phyloP scores from a whole-genome alignment of 2,888 invertebrate species.

The Leistus spinibarbis region DNA sequence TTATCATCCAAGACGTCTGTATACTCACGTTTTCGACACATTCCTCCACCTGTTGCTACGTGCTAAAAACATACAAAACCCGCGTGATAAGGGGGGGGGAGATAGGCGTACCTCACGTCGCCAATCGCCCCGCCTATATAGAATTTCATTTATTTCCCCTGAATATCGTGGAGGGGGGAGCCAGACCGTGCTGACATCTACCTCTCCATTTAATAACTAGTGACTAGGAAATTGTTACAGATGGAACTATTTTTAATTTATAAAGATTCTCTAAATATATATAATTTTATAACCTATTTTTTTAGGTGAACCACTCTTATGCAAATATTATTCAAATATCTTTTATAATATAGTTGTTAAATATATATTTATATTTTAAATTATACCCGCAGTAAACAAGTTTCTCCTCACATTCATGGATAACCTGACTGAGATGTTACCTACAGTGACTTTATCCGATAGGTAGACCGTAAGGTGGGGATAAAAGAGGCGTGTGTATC shows the following conservation, averaged over 20 bases:
- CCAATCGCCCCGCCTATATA: conserved; percentile 9
- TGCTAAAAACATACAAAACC: not conserved
- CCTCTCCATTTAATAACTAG: not conserved
- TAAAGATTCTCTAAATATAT: conserved; percentile 1
- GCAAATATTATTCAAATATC: not conserved
- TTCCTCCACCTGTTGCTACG: conserved; percentile 30
- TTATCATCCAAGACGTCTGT: conserved; percentile 24
- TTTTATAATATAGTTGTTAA: not conserved
- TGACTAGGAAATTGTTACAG: not conserved
- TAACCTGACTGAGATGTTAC: conserved; percentile 30
- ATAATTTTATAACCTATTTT: not conserved
- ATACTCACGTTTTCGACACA: conserved; percentile 36
- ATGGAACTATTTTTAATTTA: no score
- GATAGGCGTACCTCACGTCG: conserved; percentile 13
- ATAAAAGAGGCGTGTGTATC: conserved; percentile 23
- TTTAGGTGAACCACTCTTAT: not conserved
- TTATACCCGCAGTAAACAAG: conserved; percentile 20
- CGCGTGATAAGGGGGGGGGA: conserved; percentile 4
- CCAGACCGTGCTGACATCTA: conserved; percentile 28
- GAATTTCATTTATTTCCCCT: conserved; percentile 22
- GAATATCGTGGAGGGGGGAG: conserved; percentile 13
- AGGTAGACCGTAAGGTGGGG: conserved; percentile 17
- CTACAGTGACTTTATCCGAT: conserved; percentile 28
- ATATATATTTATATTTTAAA: conserved; percentile 17
- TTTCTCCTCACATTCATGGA: conserved; percentile 1